A percentile compares a stretch with the other conserved stretches of the same genome.
These are phyloP conservation scores for Trogon surrucura DNA, from an alignment of 2,113 vertebrate species.

Conservation along the genomic window DNA sequence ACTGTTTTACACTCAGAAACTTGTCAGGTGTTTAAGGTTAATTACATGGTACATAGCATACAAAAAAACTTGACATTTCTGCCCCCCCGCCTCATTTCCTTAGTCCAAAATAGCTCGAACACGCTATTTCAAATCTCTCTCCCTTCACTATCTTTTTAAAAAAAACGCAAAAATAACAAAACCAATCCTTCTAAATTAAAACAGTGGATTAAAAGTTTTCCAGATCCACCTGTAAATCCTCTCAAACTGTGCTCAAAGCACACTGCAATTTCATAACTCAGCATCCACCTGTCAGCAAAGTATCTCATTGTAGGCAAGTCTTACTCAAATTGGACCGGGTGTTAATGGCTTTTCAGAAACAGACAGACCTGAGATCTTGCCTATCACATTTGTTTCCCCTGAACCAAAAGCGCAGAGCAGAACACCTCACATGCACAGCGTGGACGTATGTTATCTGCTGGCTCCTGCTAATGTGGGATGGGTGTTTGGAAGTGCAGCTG, in stretches of 20 bases:
- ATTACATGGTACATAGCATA: background rate
- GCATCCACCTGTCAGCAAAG: background rate
- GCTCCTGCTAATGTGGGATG: accelerated
- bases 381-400: background rate
- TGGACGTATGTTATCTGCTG: accelerated
- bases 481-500: accelerated
- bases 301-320: background rate
- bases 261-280: background rate
- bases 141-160: background rate
- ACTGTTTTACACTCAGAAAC: background rate
- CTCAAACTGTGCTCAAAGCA: background rate
- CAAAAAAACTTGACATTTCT: background rate
- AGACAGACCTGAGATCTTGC: background rate
- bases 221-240: background rate
- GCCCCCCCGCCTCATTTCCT: background rate
- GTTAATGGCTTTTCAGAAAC: background rate
- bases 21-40: background rate
- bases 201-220: background rate
- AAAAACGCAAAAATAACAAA: background rate
- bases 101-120: background rate
- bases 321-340: background rate
- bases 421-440: accelerated
- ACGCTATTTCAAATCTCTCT: background rate
- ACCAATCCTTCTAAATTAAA: background rate
- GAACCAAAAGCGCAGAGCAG: background rate